phyloP scores from a whole-genome alignment of 2,113 vertebrate species.

The Connochaetes taurinus region DNA sequence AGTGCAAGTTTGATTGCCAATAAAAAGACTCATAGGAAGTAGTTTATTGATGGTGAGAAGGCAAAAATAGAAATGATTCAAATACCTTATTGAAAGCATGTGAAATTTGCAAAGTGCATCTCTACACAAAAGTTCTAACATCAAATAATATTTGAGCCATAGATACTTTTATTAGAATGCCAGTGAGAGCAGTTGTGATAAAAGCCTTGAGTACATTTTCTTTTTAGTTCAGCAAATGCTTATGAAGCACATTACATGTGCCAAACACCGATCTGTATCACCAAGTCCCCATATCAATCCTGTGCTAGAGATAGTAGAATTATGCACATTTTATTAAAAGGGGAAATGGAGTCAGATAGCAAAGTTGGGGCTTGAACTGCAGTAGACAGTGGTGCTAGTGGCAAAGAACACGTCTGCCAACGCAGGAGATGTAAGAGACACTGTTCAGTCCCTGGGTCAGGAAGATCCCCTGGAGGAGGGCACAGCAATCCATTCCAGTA shows the following conservation, averaged over 20 bases:
- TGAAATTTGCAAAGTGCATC: neutral
- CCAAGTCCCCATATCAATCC: neutral
- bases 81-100: neutral
- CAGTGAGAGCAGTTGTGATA: neutral
- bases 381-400: neutral
- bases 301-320: neutral
- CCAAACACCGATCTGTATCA: neutral
- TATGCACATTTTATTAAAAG: neutral
- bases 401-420: neutral
- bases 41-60: neutral
- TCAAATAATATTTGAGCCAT: neutral
- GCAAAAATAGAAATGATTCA: slow-evolving; percentile 23
- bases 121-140: neutral
- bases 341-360: neutral
- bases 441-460: fast-evolving
- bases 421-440: neutral
- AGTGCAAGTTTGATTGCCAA: slow-evolving; percentile 26
- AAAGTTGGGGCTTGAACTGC: neutral
- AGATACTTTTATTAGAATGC: neutral
- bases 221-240: neutral
- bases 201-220: neutral
- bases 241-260: fast-evolving
- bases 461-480: neutral
- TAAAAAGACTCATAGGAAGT: slow-evolving; percentile 56
- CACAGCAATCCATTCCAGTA: neutral